Conservation (phyloP, 2,888 invertebrate genomes). For the Mesochorus sp. region DNA sequence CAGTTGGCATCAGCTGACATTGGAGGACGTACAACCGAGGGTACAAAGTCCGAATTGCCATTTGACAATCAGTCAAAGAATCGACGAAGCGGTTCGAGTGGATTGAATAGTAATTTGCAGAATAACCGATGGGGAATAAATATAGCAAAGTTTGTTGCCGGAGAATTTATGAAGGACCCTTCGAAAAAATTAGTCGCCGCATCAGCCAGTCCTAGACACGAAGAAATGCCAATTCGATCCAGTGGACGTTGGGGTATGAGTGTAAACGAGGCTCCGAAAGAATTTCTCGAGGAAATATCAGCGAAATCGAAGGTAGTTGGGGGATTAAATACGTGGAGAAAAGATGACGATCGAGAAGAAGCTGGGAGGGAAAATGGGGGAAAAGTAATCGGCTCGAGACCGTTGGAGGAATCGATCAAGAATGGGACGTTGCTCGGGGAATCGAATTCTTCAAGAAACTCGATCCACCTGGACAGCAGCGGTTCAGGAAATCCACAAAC, state of each 20-base stretch:
- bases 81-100: neutral
- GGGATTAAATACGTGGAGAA: neutral
- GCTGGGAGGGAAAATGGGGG: neutral
- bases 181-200: neutral
- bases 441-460: neutral
- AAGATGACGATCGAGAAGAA: neutral
- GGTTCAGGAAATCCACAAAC: neutral
- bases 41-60: neutral
- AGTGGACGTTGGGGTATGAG: constrained; percentile 48
- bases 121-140: constrained; percentile 58
- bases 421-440: neutral
- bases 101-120: constrained; percentile 1
- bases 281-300: constrained; percentile 31
- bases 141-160: constrained; percentile 16
- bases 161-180: neutral
- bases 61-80: neutral
- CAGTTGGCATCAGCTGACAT: constrained; percentile 14
- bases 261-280: constrained; percentile 34
- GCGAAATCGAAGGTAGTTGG: neutral
- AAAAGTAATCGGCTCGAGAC: neutral
- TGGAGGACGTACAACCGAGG: neutral
- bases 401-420: neutral
- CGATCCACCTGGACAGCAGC: neutral
- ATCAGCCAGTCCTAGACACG: neutral
- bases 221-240: neutral